Evolutionary conservation across 2,888 invertebrate species (phyloP), one percentile per base, ranked within the genome.

Genomic region (Coenonympha glycerion): DNA sequence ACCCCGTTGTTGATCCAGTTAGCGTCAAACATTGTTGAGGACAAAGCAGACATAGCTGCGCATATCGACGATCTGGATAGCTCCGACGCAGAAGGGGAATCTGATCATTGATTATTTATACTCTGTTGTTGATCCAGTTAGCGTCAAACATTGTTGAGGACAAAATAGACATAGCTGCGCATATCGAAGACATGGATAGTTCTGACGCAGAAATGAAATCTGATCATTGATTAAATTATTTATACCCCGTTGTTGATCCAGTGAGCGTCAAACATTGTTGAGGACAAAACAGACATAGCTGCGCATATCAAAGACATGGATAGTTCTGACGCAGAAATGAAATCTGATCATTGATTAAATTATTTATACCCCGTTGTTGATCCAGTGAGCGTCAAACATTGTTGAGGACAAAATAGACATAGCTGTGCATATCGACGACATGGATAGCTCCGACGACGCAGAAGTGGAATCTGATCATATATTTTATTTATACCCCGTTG

Each of bases 241-340:
- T n/a, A n/a, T n/a, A n/a, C n/a, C n/a, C n/a, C n/a, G n/a, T n/a
- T n/a, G n/a, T n/a, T n/a, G n/a, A n/a, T n/a, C n/a, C n/a, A n/a
- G 54, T 79, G 69, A 52, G 71, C 84, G 1, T 67, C 79, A 3
- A 69, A 73, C 21, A 63, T 77, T 6, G 73, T 73, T 13, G 76
- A 77, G n/a, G 80, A 81, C 44, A 72, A 76, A 48, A 41, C 39
- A 16, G 61, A 54, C 8, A 66, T 72, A 15, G 68, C 64, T 44
- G 65, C 76, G 9, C 76, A 74, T 42, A 72, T 80, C 3, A 82
- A 81, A 36, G 79, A 79, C 3, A 60, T 73, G 6, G 83, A 82
- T 6, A 64, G 72, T 55, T 73, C 75, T n/a, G n/a, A n/a, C 47
- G 53, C 57, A 22, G 66, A 65, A 52, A 54, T 47, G 33, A 63